A percentile compares a stretch with the other conserved stretches of the same genome.
Conservation (phyloP, 2,888 invertebrate species). For the Nesidiocoris tenuis region DNA sequence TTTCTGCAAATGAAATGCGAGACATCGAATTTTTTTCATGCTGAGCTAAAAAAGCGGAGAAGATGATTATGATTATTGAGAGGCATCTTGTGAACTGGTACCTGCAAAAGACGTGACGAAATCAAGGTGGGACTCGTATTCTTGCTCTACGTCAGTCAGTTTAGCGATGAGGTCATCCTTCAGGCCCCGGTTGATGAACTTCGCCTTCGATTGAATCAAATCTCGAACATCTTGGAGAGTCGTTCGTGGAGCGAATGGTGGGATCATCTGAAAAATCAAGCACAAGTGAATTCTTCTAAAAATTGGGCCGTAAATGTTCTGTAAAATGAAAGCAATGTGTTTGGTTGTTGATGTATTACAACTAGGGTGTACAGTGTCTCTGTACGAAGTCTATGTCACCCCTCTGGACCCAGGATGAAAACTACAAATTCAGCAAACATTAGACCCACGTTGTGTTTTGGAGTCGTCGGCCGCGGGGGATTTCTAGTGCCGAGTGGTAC, state of each 20-base stretch:
- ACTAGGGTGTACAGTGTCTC: too few relatives aligned
- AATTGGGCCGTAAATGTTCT: neutral
- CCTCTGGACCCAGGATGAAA: too few relatives aligned
- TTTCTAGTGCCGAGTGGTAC: neutral
- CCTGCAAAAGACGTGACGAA: neutral
- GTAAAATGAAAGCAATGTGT: too few relatives aligned
- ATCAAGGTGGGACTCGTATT: slow-evolving; percentile 17
- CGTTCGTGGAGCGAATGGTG: slow-evolving; percentile 16
- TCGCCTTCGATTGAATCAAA: slow-evolving; percentile 14
- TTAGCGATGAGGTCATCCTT: neutral
- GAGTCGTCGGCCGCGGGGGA: neutral
- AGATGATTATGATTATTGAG: too few relatives aligned
- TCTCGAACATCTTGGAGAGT: slow-evolving; percentile 2
- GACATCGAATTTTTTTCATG: slow-evolving; percentile 22
- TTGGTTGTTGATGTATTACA: too few relatives aligned
- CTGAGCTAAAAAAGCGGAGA: neutral
- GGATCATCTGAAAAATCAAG: slow-evolving; percentile 19
- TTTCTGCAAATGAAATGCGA: slow-evolving; percentile 12
- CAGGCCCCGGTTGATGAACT: slow-evolving; percentile 22
- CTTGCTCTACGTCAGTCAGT: slow-evolving; percentile 3
- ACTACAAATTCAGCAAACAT: too few relatives aligned
- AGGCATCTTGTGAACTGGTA: too few relatives aligned
- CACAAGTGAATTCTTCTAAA: neutral
- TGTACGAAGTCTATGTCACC: too few relatives aligned
- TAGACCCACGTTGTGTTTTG: slow-evolving; percentile 25